Evolutionary conservation across 2,888 invertebrate species (phyloP), one percentile per base, ranked within the genome.

Genomic region (Standfussiana lucernea): DNA sequence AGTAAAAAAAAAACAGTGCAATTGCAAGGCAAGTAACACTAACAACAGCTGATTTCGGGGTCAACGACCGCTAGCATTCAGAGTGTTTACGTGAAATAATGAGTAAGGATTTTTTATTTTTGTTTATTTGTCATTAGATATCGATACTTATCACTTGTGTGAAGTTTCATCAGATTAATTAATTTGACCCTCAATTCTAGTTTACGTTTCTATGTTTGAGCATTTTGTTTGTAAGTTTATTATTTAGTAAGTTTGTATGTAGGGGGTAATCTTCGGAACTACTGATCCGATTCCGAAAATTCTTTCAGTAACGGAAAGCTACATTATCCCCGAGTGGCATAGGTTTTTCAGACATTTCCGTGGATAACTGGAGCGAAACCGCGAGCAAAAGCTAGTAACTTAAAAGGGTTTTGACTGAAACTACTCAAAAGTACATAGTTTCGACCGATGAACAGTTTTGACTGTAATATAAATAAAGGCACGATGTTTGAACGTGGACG

Each of bases 31-130:
- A 45, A 32, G 40, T 32, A 32, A 2, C 32, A 32, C 21, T 4
- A 21, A 21, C 28, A 24, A 70, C 70, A 70, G 70, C 70, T 64
- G 65, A 65, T 32, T 32, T 13, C 65, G 24, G 42, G 42, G 42
- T 70, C 70, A 65, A 32, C 24, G 42, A 32, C 42, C 42, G 32
- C 21, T 24, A 24, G n/a, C n/a, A 37, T 1, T 11, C n/a, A 32
- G 40, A 24, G 37, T 13, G 28, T 24, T 32, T 24, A 42, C 32
- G 40, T 32, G 21, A 35, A 37, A 32, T 37, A 1, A 37, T 53
- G 35, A 47, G 24, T 32, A 15, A 15, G 15, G 5, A 6, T 7
- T 21, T 35, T 15, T 56, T 56, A 5, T 53, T 37, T 37, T 59
- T 11, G 32, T 24, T 32, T 32, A 21, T 32, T 10, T 68, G 15